Conservation (phyloP, 1,140 invertebrate species). For the Pogonomyrmex californicus region DNA sequence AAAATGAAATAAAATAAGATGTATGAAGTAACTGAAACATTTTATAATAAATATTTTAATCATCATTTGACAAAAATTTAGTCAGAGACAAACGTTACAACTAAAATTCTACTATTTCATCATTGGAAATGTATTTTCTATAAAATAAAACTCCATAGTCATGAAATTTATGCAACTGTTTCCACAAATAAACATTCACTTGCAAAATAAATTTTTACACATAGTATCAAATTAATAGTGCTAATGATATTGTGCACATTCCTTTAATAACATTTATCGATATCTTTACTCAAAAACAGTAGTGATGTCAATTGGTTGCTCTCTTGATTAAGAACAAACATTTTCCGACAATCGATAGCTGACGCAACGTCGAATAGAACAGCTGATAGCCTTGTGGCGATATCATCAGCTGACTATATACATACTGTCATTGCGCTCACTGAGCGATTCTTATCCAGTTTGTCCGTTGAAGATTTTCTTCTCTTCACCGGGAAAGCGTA, state of each 20-base stretch:
- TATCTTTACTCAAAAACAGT: neutral
- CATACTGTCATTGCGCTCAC: neutral
- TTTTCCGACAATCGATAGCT: neutral
- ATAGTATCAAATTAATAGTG: neutral
- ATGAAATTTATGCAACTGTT: slow-evolving; percentile 32
- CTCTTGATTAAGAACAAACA: neutral
- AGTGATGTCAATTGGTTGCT: neutral
- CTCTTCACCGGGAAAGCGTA: neutral
- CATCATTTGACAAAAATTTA: neutral
- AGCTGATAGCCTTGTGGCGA: slow-evolving; percentile 1
- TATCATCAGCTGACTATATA: slow-evolving; percentile 23
- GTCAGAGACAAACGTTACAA: slow-evolving; percentile 1
- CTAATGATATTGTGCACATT: neutral
- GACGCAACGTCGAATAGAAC: neutral
- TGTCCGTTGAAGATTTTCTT: slow-evolving; percentile 7
- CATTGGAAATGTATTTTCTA: slow-evolving; percentile 10
- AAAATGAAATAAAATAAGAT: neutral
- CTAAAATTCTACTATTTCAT: neutral
- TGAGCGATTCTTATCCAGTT: slow-evolving; percentile 6
- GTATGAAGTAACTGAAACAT: neutral
- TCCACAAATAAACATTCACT: neutral
- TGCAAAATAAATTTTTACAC: neutral
- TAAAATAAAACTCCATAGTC: neutral
- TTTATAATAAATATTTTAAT: neutral
- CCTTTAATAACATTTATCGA: neutral